Evolutionary conservation across 2,888 invertebrate genomes (phyloP).

Genomic region (Hecatera dysodea): DNA sequence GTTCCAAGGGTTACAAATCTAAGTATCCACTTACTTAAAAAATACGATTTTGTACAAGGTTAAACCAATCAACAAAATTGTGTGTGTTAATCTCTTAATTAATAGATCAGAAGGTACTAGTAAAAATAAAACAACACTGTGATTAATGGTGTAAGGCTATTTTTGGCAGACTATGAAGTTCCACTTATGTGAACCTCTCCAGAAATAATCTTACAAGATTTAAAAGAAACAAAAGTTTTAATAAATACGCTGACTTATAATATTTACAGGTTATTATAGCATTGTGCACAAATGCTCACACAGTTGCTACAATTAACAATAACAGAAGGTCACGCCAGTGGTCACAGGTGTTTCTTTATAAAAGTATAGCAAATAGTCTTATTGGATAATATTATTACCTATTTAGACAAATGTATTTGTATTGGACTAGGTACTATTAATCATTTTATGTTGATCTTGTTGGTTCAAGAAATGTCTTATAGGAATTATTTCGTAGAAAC

Average conservation of each 20-base stretch:
- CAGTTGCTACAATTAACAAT: slow-evolving; percentile 67
- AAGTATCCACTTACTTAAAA: too few species aligned
- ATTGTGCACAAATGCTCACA: slow-evolving; percentile 65
- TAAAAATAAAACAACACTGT: background rate
- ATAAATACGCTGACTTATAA: background rate
- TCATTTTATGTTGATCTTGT: slow-evolving; percentile 44
- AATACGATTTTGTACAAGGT: too few species aligned
- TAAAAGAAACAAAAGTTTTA: background rate
- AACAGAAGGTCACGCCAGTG: slow-evolving; percentile 72
- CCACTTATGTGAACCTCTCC: background rate
- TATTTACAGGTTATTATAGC: slow-evolving; percentile 16
- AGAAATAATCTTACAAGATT: background rate
- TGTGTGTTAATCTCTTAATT: background rate
- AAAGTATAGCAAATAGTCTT: slow-evolving; percentile 70
- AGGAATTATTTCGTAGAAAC: slow-evolving; percentile 15
- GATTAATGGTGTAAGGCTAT: background rate
- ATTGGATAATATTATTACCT: slow-evolving; percentile 71
- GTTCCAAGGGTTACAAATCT: background rate
- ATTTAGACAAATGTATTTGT: slow-evolving; percentile 60
- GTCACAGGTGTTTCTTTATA: slow-evolving; percentile 76
- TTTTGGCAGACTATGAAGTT: background rate
- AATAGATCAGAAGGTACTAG: too few species aligned
- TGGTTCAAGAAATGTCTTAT: slow-evolving; percentile 32
- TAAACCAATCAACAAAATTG: background rate
- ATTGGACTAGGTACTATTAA: slow-evolving; percentile 40